Base-by-base conservation (phyloP, 2,113 vertebrate genomes). In the Prunella himalayana region DNA sequence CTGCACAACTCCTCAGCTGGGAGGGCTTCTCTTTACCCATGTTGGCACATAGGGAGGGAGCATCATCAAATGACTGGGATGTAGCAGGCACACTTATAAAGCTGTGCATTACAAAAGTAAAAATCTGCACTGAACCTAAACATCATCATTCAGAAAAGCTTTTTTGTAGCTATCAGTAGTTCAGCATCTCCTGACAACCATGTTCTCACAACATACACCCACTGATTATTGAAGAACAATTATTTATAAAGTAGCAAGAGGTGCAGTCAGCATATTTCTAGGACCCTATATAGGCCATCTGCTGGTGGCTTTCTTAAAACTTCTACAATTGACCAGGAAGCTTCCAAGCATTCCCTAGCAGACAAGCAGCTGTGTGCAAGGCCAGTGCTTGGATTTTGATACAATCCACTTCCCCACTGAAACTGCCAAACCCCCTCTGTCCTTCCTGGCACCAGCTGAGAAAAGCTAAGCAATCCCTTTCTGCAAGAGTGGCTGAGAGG, bases 11-110 rank as follows among this genome's bases (percentile, higher is more conserved):
- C 13, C 16, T 11, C 35, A 54, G 9, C 17, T 5, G 0, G 18
- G 2, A 65, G 14, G n/a, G 49, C 20, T 85, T 49, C 31, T 49
- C 66, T 51, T 65, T 19, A 70, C 5, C 47, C 10, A 15, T 7
- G 6, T 0, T 65, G 42, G 30, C 37, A 76, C 30, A 65, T 0
- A 33, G n/a, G 19, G 3, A 50, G 3, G 21, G 5, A 47, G 2
- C 28, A 68, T 39, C 8, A 68, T 25, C 15, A 68, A 61, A 45
- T 21, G 19, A 56, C 27, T 59, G 9, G 10, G 42, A 45, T 2
- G 0, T 22, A 84, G 23, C 0, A 1, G 10, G 16, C 8, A 45
- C 7, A 47, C 15, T 47, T 35, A 59, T 1, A 47, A 18, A 61
- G 7, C 1, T 45, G 42, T 41, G 2, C n/a, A 57, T 18, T 20